Base-by-base conservation (phyloP, 2,888 invertebrate species). In the Pachydiplax longipennis region DNA sequence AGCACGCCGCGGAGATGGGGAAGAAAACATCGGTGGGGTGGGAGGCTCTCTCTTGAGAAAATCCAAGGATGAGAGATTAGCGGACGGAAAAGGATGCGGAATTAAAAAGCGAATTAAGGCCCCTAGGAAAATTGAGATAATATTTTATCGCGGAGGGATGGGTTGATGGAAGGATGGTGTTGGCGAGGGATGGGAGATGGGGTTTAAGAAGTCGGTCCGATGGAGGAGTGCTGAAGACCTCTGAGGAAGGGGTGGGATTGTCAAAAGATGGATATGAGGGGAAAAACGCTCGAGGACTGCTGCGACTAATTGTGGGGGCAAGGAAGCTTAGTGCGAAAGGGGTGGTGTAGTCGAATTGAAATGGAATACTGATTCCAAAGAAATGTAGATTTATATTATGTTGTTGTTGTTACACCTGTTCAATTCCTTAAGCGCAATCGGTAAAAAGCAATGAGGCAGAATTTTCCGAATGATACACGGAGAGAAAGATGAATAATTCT, bases 51-150 rank as follows among this genome's bases (percentile, higher is more conserved):
- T 61, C 61, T 15, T 22, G 61, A 61, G 61, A 61, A 61, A n/a
- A 61, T 18, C 18, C 22, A 12, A 31, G 73, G 31, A 73, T 12
- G 15, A 35, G n/a, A 37, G 61, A 61, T 53, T 53, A 25, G 73
- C 25, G 73, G 73, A 73, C 25, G 61, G 37, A 48, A 53, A 58
- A 13, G 18, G 61, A 87, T 61, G 18, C 87, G 87, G 61, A 87
- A 87, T 87, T 65, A 87, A 87, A 87, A 87, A 87, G 61, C 87
- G 61, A 87, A 87, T 87, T 37, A 87, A 65, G 87, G 61, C 61
- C 61, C 37, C 65, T 58, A 15, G n/a, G 61, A 87, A 87, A 87
- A 87, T 65, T 37, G 61, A 65, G 87, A 65, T 83, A n/a, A 61
- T 65, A 65, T 65, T 87, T 87, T 87, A 58, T 83, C 83, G 58